Percentiles rank a stretch among this genome's conserved stretches.
These are phyloP conservation scores for Porites australiensis DNA, from an alignment of 64 coral and sea anemone species.

Conservation along the genomic window DNA sequence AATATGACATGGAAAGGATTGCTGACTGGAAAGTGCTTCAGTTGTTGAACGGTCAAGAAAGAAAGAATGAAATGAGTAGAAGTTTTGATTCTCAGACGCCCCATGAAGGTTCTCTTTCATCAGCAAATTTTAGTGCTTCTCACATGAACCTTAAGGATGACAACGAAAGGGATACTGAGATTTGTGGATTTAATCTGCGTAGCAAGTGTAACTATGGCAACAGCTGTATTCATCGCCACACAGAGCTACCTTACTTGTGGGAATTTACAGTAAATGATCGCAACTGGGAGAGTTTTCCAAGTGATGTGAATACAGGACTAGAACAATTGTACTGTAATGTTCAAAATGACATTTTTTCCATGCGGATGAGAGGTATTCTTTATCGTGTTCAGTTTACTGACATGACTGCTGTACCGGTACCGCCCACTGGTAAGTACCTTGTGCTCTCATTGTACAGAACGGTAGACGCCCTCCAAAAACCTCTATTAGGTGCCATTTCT, in stretches of 20 bases:
- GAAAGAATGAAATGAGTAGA: constrained; percentile 43
- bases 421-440: background rate
- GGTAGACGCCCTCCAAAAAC: too few species aligned
- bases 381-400: constrained; percentile 26
- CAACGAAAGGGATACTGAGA: constrained; percentile 56
- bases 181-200: too few species aligned
- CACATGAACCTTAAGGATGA: background rate
- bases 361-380: background rate
- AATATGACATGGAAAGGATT: constrained; percentile 42
- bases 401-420: constrained; percentile 45
- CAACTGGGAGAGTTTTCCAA: constrained; percentile 62
- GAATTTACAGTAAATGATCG: constrained; percentile 30
- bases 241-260: too few species aligned
- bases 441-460: too few species aligned
- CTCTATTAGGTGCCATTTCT: too few species aligned
- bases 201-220: too few species aligned
- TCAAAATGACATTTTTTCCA: background rate
- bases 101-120: background rate
- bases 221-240: too few species aligned
- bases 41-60: constrained; percentile 17
- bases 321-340: constrained; percentile 68
- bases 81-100: constrained; percentile 57
- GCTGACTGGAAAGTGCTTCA: constrained; percentile 31
- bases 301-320: constrained; percentile 56
- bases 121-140: background rate